Evolutionary conservation across 2,113 vertebrate species (phyloP).

Genomic region (Rhinolophus sinicus): DNA sequence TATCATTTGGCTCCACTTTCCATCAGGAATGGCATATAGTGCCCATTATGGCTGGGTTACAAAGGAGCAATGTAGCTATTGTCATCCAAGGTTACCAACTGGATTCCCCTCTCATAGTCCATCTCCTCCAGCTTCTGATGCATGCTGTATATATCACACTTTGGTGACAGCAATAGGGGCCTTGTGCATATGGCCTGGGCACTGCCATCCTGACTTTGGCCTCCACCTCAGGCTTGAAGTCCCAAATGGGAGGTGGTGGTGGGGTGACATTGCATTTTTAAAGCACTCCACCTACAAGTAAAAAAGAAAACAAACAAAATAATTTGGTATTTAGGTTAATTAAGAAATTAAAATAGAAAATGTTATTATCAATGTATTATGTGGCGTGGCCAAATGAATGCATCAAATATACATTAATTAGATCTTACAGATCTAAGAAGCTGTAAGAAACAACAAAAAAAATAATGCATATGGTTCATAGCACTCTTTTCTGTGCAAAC

Average conservation of each 20-base stretch:
- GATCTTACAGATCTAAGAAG: not conserved
- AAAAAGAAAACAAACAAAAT: not conserved
- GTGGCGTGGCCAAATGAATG: slow-evolving; percentile 22
- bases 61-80: slow-evolving; percentile 80
- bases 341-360: slow-evolving; percentile 60
- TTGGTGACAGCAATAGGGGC: slow-evolving; percentile 78
- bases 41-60: slow-evolving; percentile 88
- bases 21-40: slow-evolving; percentile 83
- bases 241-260: not conserved
- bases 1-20: slow-evolving; percentile 72
- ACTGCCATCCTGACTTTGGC: not conserved
- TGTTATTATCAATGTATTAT: slow-evolving; percentile 16
- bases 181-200: not conserved
- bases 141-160: slow-evolving; percentile 74
- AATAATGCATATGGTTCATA: not conserved
- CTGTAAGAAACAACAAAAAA: not conserved
- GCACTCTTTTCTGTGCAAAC: not conserved
- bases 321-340: slow-evolving; percentile 41
- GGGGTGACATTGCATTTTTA: not conserved
- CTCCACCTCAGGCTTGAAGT: not conserved
- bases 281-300: not conserved
- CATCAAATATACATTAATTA: slow-evolving; percentile 1
- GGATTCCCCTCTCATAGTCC: slow-evolving; percentile 88
- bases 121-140: slow-evolving; percentile 88
- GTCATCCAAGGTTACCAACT: not conserved